Conservation (phyloP, 2,888 invertebrate species). For the Amblyjoppa fuscipennis region DNA sequence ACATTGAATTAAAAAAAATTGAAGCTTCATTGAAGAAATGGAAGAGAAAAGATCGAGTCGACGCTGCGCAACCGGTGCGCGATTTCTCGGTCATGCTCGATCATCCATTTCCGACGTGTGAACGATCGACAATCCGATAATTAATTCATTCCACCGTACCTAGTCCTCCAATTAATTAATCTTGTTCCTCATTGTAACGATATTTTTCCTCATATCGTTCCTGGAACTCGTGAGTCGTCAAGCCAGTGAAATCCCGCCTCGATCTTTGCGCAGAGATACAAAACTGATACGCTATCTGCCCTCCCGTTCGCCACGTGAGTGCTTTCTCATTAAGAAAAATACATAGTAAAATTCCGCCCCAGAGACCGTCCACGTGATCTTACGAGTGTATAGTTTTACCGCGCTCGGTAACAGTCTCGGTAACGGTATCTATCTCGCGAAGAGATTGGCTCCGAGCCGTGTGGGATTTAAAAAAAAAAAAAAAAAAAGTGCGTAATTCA, state of each 20-base stretch:
- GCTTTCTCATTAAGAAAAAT: slow-evolving; percentile 31
- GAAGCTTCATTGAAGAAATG: neutral
- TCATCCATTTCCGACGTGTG: slow-evolving; percentile 4
- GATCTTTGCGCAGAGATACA: neutral
- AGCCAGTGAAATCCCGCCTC: neutral
- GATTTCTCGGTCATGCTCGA: neutral
- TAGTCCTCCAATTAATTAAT: neutral
- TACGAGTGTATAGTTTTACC: neutral
- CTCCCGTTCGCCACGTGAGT: slow-evolving; percentile 18
- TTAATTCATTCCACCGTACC: neutral
- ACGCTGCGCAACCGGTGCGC: neutral
- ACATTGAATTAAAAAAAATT: neutral
- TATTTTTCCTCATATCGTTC: neutral
- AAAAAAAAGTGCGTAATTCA: slow-evolving; percentile 10
- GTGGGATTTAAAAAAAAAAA: neutral
- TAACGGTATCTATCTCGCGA: neutral
- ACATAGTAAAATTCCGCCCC: neutral
- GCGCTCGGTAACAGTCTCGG: neutral
- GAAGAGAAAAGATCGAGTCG: neutral
- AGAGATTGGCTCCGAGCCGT: neutral
- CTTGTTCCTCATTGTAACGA: neutral
- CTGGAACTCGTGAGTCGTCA: neutral
- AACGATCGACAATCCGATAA: neutral
- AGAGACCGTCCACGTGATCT: neutral
- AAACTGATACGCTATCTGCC: neutral